Percentiles rank a stretch among this genome's conserved stretches.
These are phyloP conservation scores for Tarsius wallacei DNA, from an alignment of 2,797 vertebrate species.

Conservation along the genomic window DNA sequence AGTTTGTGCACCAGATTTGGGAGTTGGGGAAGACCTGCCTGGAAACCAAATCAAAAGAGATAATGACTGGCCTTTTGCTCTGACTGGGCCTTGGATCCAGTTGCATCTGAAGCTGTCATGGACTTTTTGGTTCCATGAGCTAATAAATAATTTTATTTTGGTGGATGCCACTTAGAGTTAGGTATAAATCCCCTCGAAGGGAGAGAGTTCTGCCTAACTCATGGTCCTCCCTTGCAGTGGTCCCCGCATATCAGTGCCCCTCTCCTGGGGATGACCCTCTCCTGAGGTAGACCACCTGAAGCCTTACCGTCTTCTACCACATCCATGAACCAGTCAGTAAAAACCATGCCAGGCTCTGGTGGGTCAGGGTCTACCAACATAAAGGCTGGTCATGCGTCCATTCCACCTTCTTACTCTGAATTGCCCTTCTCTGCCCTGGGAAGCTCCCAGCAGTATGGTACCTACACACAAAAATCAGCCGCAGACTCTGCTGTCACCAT, in stretches of 20 bases:
- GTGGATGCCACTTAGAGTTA: background rate
- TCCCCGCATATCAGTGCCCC: background rate
- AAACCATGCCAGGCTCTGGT: background rate
- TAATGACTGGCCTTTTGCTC: background rate
- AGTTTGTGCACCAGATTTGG: background rate
- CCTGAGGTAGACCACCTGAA: background rate
- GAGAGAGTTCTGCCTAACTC: background rate
- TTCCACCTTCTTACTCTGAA: background rate
- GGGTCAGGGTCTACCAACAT: background rate
- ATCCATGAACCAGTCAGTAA: background rate
- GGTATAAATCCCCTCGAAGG: background rate
- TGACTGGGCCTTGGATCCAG: background rate
- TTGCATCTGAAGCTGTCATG: background rate
- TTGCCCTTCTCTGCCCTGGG: background rate
- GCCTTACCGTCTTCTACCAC: background rate
- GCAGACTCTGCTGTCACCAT: background rate
- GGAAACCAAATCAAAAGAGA: background rate
- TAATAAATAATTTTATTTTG: background rate
- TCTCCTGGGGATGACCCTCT: background rate
- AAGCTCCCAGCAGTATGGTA: background rate
- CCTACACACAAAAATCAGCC: too few species aligned
- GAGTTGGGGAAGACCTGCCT: background rate
- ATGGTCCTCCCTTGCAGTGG: background rate
- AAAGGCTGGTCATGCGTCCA: background rate
- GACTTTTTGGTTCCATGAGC: background rate